Evolutionary conservation across 2,113 vertebrate genomes (phyloP).

Genomic region (Irena cyanogastra): DNA sequence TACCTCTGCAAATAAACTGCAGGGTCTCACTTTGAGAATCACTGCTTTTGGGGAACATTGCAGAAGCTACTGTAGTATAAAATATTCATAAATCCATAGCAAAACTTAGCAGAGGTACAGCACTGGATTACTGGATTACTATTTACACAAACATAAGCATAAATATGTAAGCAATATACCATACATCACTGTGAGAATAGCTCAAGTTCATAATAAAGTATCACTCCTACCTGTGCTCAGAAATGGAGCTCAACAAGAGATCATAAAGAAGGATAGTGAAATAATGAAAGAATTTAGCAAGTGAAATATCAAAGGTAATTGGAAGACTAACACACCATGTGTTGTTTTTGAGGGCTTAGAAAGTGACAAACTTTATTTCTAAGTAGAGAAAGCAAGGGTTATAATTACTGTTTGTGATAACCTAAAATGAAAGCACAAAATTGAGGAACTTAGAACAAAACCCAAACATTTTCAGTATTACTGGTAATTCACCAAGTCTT

Average conservation of each 20-base stretch:
- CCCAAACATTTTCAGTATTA: neutral
- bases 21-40: neutral
- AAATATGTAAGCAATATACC: neutral
- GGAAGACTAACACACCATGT: neutral
- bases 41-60: neutral
- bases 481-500: neutral
- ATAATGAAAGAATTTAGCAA: neutral
- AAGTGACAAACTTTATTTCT: neutral
- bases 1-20: neutral
- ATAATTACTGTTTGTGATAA: neutral
- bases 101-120: neutral
- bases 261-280: neutral
- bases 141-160: neutral
- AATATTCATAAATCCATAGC: conserved; percentile 1
- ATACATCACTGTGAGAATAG: neutral
- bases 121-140: neutral
- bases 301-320: neutral
- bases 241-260: neutral
- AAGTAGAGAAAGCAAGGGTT: neutral
- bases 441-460: neutral
- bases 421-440: neutral
- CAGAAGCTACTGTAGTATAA: neutral
- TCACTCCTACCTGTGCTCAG: neutral
- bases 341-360: neutral
- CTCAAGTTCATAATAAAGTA: neutral